Evolutionary conservation across 2,888 invertebrate species (phyloP), one percentile per base, ranked within the genome.

Genomic region (Diarsia dahlii): DNA sequence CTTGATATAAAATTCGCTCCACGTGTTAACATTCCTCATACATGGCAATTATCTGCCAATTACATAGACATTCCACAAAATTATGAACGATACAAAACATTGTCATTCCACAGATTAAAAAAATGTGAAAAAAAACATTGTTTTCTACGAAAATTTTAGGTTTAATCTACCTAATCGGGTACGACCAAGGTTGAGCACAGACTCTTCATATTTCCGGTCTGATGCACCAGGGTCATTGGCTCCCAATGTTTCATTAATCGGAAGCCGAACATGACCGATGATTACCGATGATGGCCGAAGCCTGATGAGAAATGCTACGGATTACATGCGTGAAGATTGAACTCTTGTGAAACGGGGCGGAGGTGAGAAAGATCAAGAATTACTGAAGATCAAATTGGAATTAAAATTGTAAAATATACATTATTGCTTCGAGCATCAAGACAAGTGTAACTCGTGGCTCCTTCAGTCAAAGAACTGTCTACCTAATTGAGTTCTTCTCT

Each of bases 161-260:
- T 58, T 67, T 54, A 80, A 58, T 82, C 2, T 48, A 80, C 63
- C 78, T 67, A 60, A 79, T 63, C 46, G 45, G 45, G n/a, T 28
- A 65, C 56, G 46, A 69, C 62, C 75, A 82, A 71, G 84, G 70
- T 74, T 70, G 34, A 63, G 8, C 72, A 63, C 56, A 64, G 66
- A 67, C 9, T 45, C 60, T 73, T 18, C 78, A 80, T 48, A 66
- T 82, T 86, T 86, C 82, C 84, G 88, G 78, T 87, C 84, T 66
- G 83, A 69, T 87, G 81, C 78, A 76, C 75, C 70, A 71, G 71
- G 86, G 81, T 86, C 88, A 78, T 78, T 64, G 85, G 74, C 81
- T 79, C 34, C 72, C 74, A 63, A 81, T 76, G 67, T 66, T 80
- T 88, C 82, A 88, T 89, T 89, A 89, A 70, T 89, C 77, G 82